Evolutionary conservation across 2,113 vertebrate species (phyloP).

Genomic region (Syngnathus scovelli): DNA sequence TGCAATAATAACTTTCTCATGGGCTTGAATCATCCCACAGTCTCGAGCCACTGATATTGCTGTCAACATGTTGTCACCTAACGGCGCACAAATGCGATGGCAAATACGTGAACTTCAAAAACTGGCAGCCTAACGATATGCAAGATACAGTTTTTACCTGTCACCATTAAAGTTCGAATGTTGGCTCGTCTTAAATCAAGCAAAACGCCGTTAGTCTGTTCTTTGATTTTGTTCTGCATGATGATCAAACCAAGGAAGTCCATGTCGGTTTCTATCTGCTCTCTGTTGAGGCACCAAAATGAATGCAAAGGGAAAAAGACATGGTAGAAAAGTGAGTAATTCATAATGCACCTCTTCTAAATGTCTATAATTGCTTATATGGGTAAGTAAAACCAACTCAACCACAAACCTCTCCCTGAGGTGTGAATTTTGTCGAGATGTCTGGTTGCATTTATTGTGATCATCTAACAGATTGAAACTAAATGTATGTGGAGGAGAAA

Average conservation of each 20-base stretch:
- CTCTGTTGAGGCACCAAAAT: constrained; percentile 63
- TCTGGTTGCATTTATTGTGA: too few relatives aligned
- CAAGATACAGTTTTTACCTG: constrained; percentile 69
- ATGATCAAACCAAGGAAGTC: constrained; percentile 92
- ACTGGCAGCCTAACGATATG: too few relatives aligned
- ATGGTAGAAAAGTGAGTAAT: too few relatives aligned
- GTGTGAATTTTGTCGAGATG: constrained; percentile 13
- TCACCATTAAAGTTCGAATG: constrained; percentile 95
- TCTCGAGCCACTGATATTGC: constrained; percentile 94
- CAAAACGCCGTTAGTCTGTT: constrained; percentile 84
- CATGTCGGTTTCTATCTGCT: constrained; percentile 89
- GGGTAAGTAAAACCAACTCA: too few relatives aligned
- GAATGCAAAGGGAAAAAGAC: neutral
- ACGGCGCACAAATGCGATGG: neutral
- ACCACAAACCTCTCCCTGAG: constrained; percentile 27
- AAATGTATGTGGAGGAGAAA: too few relatives aligned
- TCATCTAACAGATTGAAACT: too few relatives aligned
- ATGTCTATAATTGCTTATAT: too few relatives aligned
- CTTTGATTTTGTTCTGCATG: constrained; percentile 97
- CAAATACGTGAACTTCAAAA: too few relatives aligned
- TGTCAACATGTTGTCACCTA: constrained; percentile 96
- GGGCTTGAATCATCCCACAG: constrained; percentile 88
- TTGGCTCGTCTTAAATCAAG: constrained; percentile 81
- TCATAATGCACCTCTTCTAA: too few relatives aligned
- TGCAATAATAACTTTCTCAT: constrained; percentile 88